Base-by-base conservation (phyloP, 2,113 vertebrate species). In the Corythoichthys haematopterus region DNA sequence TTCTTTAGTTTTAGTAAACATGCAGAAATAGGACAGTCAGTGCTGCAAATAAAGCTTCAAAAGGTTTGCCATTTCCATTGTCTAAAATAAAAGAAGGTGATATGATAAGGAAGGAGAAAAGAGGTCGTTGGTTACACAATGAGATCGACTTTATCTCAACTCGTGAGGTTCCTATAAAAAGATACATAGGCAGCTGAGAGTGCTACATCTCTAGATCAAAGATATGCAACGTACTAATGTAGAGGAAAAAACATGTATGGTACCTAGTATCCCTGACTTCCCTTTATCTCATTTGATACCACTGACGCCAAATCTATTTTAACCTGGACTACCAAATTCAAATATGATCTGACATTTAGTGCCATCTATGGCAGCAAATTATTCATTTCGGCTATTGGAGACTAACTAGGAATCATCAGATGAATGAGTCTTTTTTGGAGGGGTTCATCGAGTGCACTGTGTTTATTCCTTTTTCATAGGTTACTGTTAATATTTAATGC, bases 81-180 rank as follows among this genome's bases (percentile, higher is more conserved):
- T 57, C 11, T 20, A 36, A 16, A 38, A 50, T 53, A 10, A 33
- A 61, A 15, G 14, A 11, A 64, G 1, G 52, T n/a, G 10, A 61
- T 65, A 35, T 47, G 65, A 68, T 60, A 72, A 15, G 53, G 45
- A 1, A 4, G 28, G 14, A 64, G 28, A 28, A 63, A 45, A 57
- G 64, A 52, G 52, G 64, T 65, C 66, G 59, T 43, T 65, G 48
- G 59, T 64, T 69, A 73, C 73, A 71, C 64, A 66, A 66, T 77
- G 47, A 81, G 56, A 40, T 43, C 40, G 40, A 66, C 45, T 36
- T 77, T 48, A 70, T 59, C 77, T 85, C 68, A 79, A 78, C 71
- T 75, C 20, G 58, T 75, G 71, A 64, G 80, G 53, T 66, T 65
- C 45, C 51, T 46, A 80, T 86, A 75, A 87, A 87, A 86, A 80